Evolutionary conservation across 2,113 vertebrate species (phyloP), one percentile per base, ranked within the genome.

Genomic region (Semicossyphus pulcher): DNA sequence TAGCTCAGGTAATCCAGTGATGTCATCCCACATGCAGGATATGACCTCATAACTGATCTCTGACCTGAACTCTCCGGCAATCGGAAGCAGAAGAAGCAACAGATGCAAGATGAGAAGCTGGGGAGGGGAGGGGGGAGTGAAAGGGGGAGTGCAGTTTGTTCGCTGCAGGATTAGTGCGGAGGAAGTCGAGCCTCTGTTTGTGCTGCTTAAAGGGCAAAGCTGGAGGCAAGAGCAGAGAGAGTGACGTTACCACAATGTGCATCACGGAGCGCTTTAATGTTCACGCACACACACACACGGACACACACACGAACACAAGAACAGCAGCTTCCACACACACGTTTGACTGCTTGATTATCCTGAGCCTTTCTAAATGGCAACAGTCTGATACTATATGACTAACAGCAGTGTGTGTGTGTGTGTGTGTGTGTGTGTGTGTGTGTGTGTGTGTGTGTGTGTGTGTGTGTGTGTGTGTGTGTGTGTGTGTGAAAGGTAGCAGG

Each of bases 101-200:
- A 81, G 84, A 85, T 86, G 87, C 68, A 72, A 83, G 80, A 81
- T 31, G 87, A 67, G 79, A 52, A 28, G 34, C 23, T 16, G 20
- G 10, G 18, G 7, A 12, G 29, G 21, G 15, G 4, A 1, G 1
- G 32, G 16, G 56, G 11, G 5, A 12, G 29, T 4, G 47, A 7
- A 31, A 39, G 2, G 32, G 31, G 45, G 61, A 4, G 56, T 1
- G 16, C 29, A 21, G 69, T 41, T 60, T 53, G 66, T 74, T 66
- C 14, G 51, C 34, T 25, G 52, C 53, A 64, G 83, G 87, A 88
- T 89, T 90, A 91, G 72, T n/a, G 29, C 54, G 77, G 76, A 88
- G 88, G 89, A 92, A 90, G 88, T 89, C 23, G 39, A 77, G 85
- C 81, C 78, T 88, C 70, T 82, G 56, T 85, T 87, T 77, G 73